Evolutionary conservation across 2,797 vertebrate genomes (phyloP).

Genomic region (Huso huso): DNA sequence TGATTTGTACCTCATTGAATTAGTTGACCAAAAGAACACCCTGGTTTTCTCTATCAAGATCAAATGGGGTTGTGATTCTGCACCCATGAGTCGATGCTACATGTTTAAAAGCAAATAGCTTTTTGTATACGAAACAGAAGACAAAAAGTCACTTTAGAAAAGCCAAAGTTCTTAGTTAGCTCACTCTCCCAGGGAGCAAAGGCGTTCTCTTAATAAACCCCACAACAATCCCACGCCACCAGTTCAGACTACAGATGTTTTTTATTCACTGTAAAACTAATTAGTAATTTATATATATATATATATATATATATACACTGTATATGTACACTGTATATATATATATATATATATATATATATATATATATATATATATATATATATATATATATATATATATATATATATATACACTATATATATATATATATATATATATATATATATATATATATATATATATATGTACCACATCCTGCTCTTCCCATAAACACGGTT

Average conservation of each 20-base stretch:
- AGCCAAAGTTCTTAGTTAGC: not conserved
- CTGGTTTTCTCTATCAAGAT: too few species aligned
- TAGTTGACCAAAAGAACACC: too few species aligned
- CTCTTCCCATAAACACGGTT: conserved; percentile 28
- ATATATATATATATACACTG: too few species aligned
- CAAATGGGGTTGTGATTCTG: not conserved
- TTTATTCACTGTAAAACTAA: conserved; percentile 30
- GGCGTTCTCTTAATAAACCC: not conserved
- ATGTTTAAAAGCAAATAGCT: conserved; percentile 16
- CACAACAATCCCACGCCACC: conserved; percentile 24
- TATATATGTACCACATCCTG: conserved; percentile 13
- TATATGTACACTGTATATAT: too few species aligned
- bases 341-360: too few species aligned
- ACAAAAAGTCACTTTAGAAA: conserved; percentile 6
- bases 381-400: conserved; percentile 16
- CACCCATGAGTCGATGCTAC: conserved; percentile 6
- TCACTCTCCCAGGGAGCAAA: conserved; percentile 10
- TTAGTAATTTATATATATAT: conserved; percentile 32
- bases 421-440: too few species aligned
- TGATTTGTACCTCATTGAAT: too few species aligned
- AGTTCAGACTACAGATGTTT: conserved; percentile 34
- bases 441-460: too few species aligned
- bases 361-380: too few species aligned
- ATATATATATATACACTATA: conserved; percentile 14
- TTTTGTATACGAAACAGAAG: conserved; percentile 5